Base-by-base conservation (phyloP, 2,888 invertebrate species). In the Microdon myrmicae region DNA sequence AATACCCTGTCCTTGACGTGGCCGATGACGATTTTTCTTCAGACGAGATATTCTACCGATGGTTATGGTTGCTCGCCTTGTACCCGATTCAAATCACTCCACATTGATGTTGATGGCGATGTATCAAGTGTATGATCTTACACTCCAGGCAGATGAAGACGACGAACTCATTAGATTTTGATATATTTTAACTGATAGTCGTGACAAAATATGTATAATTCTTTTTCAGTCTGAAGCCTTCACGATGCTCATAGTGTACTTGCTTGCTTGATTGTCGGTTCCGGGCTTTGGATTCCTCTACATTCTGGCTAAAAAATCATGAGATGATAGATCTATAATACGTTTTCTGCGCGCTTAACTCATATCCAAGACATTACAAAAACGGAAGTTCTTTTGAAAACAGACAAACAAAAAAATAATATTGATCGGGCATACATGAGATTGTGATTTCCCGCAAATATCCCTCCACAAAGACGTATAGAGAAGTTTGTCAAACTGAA, bases 211-310 rank as follows among this genome's bases (percentile, higher is more conserved):
- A 64, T 64, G 56, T 64, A 64, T 64, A 58, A n/a, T 64, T 64
- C 58, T 64, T 64, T 64, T 64, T 64, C 64, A 64, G 64, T 64
- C 58, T 35, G 56, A 64, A 64, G 51, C 41, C 22, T 47, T 3
- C 34, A 7, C 16, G 32, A 28, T 16, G 23, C 22, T 20, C 19
- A 39, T 25, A 35, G 44, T 45, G 39, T n/a, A n/a, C 45, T 56
- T 58, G 41, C 35, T n/a, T n/a, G n/a, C n/a, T n/a, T n/a, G n/a
- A n/a, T n/a, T n/a, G n/a, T n/a, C n/a, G 47, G 37, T 58, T 56
- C 35, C 53, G 59, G n/a, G 59, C 56, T 64, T 51, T 64, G 64
- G 64, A 64, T 53, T 58, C 10, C 39, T 54, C 49, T 56, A 56
- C 9, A 49, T 41, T 34, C 31, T 56, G 43, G 44, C 25, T 13